phyloP scores from a whole-genome alignment of 1,140 invertebrate species.

The Bombus consobrinus region DNA sequence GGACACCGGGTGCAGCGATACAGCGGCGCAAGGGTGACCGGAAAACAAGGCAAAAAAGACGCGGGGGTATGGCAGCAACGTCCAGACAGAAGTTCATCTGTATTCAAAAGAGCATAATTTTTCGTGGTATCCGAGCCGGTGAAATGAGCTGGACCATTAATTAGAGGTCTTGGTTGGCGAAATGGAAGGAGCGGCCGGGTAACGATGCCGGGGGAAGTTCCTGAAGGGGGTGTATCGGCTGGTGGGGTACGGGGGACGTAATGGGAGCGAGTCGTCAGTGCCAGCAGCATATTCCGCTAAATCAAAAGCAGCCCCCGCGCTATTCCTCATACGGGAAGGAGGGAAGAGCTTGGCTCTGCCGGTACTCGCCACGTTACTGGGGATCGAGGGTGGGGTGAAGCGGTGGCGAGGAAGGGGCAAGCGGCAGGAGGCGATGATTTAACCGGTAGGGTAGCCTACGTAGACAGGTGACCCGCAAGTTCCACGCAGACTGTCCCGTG shows the following conservation, averaged over 20 bases:
- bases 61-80: conserved; percentile 1
- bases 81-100: conserved; percentile 60
- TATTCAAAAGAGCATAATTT: conserved; percentile 75
- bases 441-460: conserved; percentile 58
- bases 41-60: conserved; percentile 34
- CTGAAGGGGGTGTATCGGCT: not conserved
- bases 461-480: conserved; percentile 70
- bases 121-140: conserved; percentile 59
- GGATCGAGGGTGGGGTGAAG: not conserved
- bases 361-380: not conserved
- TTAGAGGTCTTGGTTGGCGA: conserved; percentile 67
- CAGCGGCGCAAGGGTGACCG: not conserved
- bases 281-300: conserved; percentile 78
- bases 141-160: conserved; percentile 73
- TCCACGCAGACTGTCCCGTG: conserved; percentile 65
- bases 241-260: conserved; percentile 34
- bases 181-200: not conserved
- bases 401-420: not conserved
- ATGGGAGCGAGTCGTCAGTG: conserved; percentile 78
- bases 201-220: conserved; percentile 8
- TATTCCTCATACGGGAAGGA: conserved; percentile 70
- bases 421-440: conserved; percentile 60
- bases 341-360: conserved; percentile 30
- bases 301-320: conserved; percentile 77
- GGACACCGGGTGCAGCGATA: not conserved